Evolutionary conservation across 2,888 invertebrate genomes (phyloP), one percentile per base, ranked within the genome.

Genomic region (Spodoptera picta): DNA sequence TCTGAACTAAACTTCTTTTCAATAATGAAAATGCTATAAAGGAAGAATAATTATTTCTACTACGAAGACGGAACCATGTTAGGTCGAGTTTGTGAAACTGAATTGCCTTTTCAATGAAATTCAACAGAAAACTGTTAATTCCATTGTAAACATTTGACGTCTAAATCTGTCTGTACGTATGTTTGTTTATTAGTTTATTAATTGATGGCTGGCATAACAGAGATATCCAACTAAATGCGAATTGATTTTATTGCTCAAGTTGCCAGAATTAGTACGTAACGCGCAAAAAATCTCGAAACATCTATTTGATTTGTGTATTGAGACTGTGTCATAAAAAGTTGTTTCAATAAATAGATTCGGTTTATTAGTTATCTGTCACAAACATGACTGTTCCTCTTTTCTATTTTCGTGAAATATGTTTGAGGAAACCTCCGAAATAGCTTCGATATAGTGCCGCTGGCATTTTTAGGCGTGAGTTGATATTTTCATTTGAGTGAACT

Each of bases 301-400:
- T 49, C 14, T 27, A 24, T 48, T n/a, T 19, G 47, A 47, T 27
- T 27, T 27, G 27, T 27, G 27, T 27, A 27, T 36, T 56, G 14
- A 14, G 10, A 45, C 27, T 19, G 27, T 54, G 53, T 51, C 36
- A 63, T 50, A 56, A 45, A 58, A 55, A 50, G 43, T 7, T 64
- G 24, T 66, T 52, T 11, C 24, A 49, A 56, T 73, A 66, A 64
- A 51, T 63, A 31, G 48, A n/a, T 48, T 55, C 24, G 11, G 57
- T 64, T 67, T 68, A 77, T 70, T 65, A 48, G 42, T 57, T 68
- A 71, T 60, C 63, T 65, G 68, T 65, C 63, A 67, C 62, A 62
- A 65, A 61, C 71, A 62, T 44, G 52, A 65, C 42, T 63, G 68
- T 44, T 54, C 60, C 54, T 62, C 43, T 65, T 69, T 72, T 78